phyloP scores from a whole-genome alignment of 92 coral and sea anemone species.

The Phenganax subtilis region DNA sequence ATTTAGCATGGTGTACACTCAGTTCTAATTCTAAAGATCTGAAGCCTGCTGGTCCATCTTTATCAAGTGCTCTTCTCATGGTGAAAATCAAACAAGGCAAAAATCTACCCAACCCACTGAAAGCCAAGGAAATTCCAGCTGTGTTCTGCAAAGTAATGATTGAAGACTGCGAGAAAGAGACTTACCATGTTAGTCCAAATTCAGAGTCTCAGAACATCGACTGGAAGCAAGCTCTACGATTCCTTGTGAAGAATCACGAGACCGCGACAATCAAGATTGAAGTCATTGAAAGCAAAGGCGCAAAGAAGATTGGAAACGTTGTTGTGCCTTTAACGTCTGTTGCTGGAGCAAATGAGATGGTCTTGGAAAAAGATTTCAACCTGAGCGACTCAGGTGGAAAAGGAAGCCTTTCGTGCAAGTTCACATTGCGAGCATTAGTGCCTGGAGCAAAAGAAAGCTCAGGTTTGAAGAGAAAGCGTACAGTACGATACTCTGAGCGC shows the following conservation, averaged over 20 bases:
- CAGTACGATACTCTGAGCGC: constrained; percentile 19
- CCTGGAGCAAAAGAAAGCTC: constrained; percentile 41
- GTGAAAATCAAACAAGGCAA: constrained; percentile 72
- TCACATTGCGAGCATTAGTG: constrained; percentile 65
- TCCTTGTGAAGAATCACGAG: constrained; percentile 66
- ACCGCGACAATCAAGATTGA: constrained; percentile 66
- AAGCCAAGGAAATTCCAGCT: constrained; percentile 58
- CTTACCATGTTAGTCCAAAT: constrained; percentile 69
- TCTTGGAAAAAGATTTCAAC: constrained; percentile 54
- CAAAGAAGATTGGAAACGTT: constrained; percentile 60
- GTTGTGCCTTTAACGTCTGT: constrained; percentile 55
- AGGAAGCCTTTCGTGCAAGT: constrained; percentile 72
- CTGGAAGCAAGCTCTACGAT: constrained; percentile 91
- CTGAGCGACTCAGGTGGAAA: constrained; percentile 80
- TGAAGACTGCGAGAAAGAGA: constrained; percentile 63
- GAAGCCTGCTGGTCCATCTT: constrained; percentile 46
- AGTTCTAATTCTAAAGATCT: constrained; percentile 54
- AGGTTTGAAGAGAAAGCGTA: constrained; percentile 6
- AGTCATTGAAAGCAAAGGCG: constrained; percentile 84
- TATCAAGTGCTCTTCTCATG: constrained; percentile 74
- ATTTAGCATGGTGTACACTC: constrained; percentile 66
- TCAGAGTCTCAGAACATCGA: constrained; percentile 55
- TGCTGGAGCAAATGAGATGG: constrained; percentile 61
- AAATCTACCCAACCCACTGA: constrained; percentile 60
- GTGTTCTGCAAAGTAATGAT: constrained; percentile 79